Conservation (phyloP, 2,113 vertebrate genomes). For the Neotragus pygmaeus region DNA sequence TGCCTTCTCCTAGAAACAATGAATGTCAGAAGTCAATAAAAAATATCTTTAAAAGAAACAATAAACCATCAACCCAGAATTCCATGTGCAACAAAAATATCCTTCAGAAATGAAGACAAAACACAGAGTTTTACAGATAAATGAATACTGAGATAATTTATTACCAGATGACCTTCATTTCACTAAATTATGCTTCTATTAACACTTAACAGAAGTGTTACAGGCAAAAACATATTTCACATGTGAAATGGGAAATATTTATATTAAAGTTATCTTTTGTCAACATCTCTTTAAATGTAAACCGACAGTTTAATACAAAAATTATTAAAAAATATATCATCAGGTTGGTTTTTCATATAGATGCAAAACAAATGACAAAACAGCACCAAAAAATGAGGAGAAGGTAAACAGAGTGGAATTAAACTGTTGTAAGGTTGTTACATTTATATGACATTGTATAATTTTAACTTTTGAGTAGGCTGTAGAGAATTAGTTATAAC, state of each 20-base stretch:
- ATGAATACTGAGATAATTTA: neutral
- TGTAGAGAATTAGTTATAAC: neutral
- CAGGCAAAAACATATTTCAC: neutral
- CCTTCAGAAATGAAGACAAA: slow-evolving; percentile 1
- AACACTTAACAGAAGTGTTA: neutral
- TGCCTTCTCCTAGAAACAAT: neutral
- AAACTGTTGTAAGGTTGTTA: neutral
- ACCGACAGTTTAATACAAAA: slow-evolving; percentile 7
- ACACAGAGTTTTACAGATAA: neutral
- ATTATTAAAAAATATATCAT: neutral
- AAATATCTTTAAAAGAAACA: neutral
- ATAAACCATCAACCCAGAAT: neutral
- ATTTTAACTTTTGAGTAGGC: neutral
- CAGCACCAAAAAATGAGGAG: neutral
- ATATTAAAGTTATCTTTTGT: neutral
- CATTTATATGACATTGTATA: neutral
- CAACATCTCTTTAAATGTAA: slow-evolving; percentile 2
- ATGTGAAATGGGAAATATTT: neutral
- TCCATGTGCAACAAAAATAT: neutral
- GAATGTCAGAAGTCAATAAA: neutral
- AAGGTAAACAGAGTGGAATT: neutral
- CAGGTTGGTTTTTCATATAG: neutral
- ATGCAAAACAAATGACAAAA: slow-evolving; percentile 6
- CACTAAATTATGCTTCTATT: neutral
- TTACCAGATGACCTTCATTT: neutral